A percentile compares a stretch with the other conserved stretches of the same genome.
Evolutionary conservation across 2,113 vertebrate species (phyloP).

Genomic region (Psittacus erithacus): DNA sequence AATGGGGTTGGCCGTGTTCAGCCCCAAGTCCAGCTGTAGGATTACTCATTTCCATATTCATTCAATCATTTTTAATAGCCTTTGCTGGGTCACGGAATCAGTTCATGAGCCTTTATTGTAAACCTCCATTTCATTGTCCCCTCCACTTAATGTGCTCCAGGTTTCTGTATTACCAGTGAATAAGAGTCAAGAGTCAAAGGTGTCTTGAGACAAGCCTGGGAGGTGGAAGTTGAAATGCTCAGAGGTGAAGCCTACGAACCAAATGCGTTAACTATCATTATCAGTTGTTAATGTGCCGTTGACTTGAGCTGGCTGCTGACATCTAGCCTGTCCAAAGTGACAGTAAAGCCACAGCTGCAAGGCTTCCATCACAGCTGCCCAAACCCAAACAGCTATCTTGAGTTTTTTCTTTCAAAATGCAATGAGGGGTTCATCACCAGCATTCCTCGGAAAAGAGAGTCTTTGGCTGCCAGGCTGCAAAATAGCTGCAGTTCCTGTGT

Average conservation of each 20-base stretch:
- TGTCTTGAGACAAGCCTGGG: not conserved
- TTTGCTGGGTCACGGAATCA: slow-evolving; percentile 12
- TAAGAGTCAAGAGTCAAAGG: not conserved
- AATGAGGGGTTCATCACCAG: not conserved
- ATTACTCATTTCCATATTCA: slow-evolving; percentile 42
- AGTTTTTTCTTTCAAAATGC: not conserved
- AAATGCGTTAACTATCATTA: not conserved
- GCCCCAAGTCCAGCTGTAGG: not conserved
- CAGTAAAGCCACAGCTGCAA: not conserved
- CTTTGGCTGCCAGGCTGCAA: not conserved
- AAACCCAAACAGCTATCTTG: not conserved
- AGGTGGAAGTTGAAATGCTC: not conserved
- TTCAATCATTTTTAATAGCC: slow-evolving; percentile 11
- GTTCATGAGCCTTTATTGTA: not conserved
- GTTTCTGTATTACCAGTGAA: not conserved
- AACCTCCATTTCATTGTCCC: not conserved
- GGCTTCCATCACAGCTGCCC: not conserved
- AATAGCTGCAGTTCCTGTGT: not conserved
- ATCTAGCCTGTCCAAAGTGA: not conserved
- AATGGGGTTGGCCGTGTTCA: not conserved
- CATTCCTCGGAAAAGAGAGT: not conserved
- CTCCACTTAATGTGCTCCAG: slow-evolving; percentile 36
- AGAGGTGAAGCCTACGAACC: not conserved
- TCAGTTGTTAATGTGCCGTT: not conserved
- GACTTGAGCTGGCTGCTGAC: not conserved